Evolutionary conservation across 1,140 invertebrate species (phyloP).

Genomic region (Drosophila yakuba): DNA sequence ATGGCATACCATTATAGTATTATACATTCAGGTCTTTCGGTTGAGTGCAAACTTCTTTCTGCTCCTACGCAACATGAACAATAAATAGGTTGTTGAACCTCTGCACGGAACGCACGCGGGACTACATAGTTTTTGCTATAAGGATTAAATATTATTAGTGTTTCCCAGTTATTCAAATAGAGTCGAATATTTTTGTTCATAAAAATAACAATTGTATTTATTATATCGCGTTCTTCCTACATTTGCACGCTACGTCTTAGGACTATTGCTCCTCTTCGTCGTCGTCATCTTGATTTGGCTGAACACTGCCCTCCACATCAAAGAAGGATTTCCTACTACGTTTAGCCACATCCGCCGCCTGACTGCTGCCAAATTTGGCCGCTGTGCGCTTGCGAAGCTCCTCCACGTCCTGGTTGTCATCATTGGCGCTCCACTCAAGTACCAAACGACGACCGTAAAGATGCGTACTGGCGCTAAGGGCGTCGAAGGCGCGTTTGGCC

Average conservation of each 20-base stretch:
- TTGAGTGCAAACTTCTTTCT: conserved; percentile 76
- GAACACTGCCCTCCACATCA: conserved; percentile 51
- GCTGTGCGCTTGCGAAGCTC: conserved; percentile 94
- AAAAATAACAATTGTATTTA: neutral
- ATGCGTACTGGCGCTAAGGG: conserved; percentile 97
- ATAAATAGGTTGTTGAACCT: conserved; percentile 42
- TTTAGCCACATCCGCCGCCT: conserved; percentile 40
- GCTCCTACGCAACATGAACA: conserved; percentile 67
- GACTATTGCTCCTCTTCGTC: neutral
- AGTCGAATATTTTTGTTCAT: too few relatives aligned
- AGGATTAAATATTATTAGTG: too few relatives aligned
- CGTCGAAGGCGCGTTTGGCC: conserved; percentile 97
- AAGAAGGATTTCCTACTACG: conserved; percentile 70
- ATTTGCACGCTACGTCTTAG: neutral
- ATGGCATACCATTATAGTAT: neutral
- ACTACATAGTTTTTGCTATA: too few relatives aligned
- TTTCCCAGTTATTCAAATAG: too few relatives aligned
- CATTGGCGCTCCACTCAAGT: conserved; percentile 96
- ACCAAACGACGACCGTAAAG: conserved; percentile 97
- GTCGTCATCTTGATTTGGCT: conserved; percentile 12
- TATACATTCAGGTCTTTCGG: conserved; percentile 55
- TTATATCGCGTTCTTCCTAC: neutral
- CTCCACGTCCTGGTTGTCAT: conserved; percentile 91
- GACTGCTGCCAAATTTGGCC: conserved; percentile 52
- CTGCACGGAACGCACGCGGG: too few relatives aligned